phyloP scores from a whole-genome alignment of 2,888 invertebrate species.

The Drosophila sordidula region DNA sequence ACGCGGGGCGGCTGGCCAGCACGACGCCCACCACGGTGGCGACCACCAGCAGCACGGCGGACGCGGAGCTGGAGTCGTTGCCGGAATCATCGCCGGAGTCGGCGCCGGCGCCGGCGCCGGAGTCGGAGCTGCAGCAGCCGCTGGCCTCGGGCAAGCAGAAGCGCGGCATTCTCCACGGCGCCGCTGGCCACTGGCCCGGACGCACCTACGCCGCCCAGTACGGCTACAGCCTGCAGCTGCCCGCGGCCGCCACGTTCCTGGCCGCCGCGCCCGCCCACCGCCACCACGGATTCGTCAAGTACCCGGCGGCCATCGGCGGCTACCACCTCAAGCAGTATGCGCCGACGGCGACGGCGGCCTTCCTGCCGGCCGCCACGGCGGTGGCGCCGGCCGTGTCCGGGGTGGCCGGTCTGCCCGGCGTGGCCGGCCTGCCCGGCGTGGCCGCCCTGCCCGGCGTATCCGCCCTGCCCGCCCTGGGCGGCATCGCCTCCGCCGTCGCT shows the following conservation, averaged over 20 bases:
- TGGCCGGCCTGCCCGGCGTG: conserved; percentile 18
- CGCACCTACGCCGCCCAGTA: conserved; percentile 81
- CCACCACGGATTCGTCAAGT: conserved; percentile 58
- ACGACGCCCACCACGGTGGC: conserved; percentile 41
- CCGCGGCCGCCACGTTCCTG: conserved; percentile 63
- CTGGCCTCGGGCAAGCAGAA: conserved; percentile 69
- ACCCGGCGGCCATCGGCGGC: conserved; percentile 40
- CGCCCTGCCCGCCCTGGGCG: conserved; percentile 33
- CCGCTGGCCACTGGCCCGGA: conserved; percentile 73
- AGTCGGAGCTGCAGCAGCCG: conserved; percentile 3
- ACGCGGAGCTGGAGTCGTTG: not conserved
- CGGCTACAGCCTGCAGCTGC: conserved; percentile 80
- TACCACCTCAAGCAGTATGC: conserved; percentile 50
- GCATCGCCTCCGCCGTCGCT: conserved; percentile 43
- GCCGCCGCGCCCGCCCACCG: conserved; percentile 54
- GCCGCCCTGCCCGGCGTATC: conserved; percentile 21
- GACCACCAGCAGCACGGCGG: conserved; percentile 25
- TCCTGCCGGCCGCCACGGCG: conserved; percentile 18
- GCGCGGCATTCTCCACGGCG: conserved; percentile 76
- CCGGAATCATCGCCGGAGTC: conserved; percentile 2
- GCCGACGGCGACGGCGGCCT: conserved; percentile 23
- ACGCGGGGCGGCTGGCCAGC: conserved; percentile 41
- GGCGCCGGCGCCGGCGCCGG: not conserved
- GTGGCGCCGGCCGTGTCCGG: conserved; percentile 15
- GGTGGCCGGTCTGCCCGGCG: not conserved